Conservation (phyloP, 2,797 vertebrate species). For the Australoheros facetus region DNA sequence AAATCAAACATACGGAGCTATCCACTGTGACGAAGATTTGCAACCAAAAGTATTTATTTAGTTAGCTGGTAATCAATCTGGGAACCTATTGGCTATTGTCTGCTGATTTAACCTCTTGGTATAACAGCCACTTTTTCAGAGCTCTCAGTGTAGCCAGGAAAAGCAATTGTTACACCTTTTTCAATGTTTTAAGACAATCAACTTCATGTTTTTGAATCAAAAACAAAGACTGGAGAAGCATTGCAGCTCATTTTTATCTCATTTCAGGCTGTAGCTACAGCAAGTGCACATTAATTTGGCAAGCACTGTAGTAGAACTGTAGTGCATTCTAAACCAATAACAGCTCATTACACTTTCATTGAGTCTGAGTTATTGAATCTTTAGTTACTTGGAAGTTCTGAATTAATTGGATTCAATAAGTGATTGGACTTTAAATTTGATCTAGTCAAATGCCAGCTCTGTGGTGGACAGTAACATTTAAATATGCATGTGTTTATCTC, state of each 20-base stretch:
- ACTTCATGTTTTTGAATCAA: background rate
- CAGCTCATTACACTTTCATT: background rate
- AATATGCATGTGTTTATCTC: constrained; percentile 30
- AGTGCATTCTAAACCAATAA: background rate
- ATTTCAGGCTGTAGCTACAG: background rate
- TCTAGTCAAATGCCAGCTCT: too few relatives aligned
- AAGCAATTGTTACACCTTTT: background rate
- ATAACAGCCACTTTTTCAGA: background rate
- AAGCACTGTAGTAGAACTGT: background rate
- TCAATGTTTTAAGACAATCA: background rate
- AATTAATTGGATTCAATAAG: constrained; percentile 18
- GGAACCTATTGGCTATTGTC: background rate
- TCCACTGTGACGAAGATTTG: background rate
- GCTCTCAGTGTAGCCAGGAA: background rate
- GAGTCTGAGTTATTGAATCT: background rate
- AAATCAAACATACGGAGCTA: too few relatives aligned
- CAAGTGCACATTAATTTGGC: background rate
- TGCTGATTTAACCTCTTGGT: background rate
- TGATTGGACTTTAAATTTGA: background rate
- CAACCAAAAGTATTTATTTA: background rate
- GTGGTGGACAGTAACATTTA: background rate
- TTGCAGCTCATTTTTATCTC: background rate
- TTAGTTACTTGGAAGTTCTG: constrained; percentile 8
- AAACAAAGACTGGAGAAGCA: background rate
- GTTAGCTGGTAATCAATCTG: background rate